Percentiles rank a stretch among this genome's conserved stretches.
These are phyloP conservation scores for Pseudomyrmex cubaensis DNA, from an alignment of 1,140 invertebrate species.

Conservation along the genomic window DNA sequence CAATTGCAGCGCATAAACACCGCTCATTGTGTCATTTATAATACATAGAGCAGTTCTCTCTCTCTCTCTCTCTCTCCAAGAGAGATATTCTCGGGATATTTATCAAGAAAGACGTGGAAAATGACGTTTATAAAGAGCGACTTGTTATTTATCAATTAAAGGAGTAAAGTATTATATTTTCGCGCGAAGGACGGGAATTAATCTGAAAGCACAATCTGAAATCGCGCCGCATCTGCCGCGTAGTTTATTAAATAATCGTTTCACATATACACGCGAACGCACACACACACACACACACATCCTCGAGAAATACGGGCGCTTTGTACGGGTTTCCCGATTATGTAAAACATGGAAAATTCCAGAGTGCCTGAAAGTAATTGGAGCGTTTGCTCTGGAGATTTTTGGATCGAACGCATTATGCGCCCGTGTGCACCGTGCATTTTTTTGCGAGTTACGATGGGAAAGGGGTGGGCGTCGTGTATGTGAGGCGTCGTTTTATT, in stretches of 20 bases:
- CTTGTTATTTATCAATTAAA: not conserved
- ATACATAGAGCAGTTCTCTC: not conserved
- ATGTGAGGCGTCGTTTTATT: constrained; percentile 37
- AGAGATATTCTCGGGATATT: not conserved
- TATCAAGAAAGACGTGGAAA: constrained; percentile 1
- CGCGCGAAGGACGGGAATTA: constrained; percentile 1
- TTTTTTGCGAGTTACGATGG: constrained; percentile 44
- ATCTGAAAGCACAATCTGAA: not conserved
- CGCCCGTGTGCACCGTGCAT: not conserved
- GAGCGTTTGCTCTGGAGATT: constrained; percentile 27
- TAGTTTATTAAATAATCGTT: constrained; percentile 21
- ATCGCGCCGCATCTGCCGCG: not conserved
- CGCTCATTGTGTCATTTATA: not conserved
- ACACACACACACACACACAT: too few relatives aligned
- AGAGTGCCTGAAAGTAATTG: constrained; percentile 40
- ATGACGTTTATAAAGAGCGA: not conserved
- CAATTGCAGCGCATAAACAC: constrained; percentile 22
- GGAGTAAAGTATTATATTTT: not conserved
- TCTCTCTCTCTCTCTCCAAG: too few relatives aligned
- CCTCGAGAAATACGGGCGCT: constrained; percentile 14
- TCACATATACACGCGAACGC: too few relatives aligned
- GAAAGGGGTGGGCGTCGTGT: not conserved
- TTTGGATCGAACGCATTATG: constrained; percentile 56
- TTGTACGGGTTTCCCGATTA: constrained; percentile 6
- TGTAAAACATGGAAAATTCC: constrained; percentile 45